These are phyloP conservation scores for Muntiacus muntjak DNA, from an alignment of 2,113 vertebrate genomes.

Conservation along the genomic window DNA sequence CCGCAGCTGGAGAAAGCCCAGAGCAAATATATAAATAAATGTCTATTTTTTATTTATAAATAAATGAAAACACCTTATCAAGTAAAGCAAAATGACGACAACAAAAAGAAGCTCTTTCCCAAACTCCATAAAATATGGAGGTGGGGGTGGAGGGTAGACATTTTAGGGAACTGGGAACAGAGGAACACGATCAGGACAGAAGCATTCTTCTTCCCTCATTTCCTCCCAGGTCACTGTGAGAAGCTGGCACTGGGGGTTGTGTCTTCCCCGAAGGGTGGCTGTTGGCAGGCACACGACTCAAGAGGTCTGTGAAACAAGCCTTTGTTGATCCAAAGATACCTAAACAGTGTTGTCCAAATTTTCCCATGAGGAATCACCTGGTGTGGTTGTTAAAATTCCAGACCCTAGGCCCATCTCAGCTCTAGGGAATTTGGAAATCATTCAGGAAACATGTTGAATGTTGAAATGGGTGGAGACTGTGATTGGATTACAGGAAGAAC, in stretches of 20 bases:
- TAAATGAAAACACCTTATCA: not conserved
- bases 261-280: not conserved
- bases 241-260: not conserved
- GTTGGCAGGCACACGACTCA: not conserved
- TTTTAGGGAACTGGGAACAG: not conserved
- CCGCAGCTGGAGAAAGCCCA: not conserved
- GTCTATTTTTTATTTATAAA: not conserved
- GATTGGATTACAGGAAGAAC: not conserved
- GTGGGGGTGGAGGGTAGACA: not conserved
- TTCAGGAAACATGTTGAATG: not conserved
- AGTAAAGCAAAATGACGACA: fast-evolving
- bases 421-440: not conserved
- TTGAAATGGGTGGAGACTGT: not conserved
- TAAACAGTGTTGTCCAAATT: not conserved
- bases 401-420: not conserved
- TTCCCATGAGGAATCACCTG: not conserved
- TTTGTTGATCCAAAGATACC: not conserved
- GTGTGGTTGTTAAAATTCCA: not conserved
- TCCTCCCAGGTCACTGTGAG: not conserved
- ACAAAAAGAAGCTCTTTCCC: not conserved
- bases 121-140: not conserved
- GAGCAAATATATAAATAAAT: not conserved
- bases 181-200: not conserved
- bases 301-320: not conserved
- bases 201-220: not conserved